Percentiles rank a stretch among this genome's conserved stretches.
Conservation (phyloP, 2,888 invertebrate genomes). For the Tillus elongatus region DNA sequence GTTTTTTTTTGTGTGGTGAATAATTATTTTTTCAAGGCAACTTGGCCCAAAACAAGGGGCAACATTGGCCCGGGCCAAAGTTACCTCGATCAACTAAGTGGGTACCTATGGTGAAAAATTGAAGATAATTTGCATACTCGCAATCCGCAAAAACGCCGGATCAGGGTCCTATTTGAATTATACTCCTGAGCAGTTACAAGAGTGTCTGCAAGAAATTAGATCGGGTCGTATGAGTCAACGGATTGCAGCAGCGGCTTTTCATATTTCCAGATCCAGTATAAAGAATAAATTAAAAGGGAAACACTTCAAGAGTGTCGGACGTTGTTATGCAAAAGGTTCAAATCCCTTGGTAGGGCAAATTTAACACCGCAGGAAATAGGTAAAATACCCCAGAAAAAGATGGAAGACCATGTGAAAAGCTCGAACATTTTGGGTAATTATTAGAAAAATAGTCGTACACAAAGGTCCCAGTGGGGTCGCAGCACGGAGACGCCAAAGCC, state of each 20-base stretch:
- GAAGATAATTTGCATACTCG: conserved; percentile 12
- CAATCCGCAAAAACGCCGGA: conserved; percentile 10
- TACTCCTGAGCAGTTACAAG: conserved; percentile 12
- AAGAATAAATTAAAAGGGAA: conserved; percentile 14
- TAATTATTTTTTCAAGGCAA: conserved; percentile 3
- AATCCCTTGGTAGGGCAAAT: too few species aligned
- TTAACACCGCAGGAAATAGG: too few species aligned
- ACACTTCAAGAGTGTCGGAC: conserved; percentile 13
- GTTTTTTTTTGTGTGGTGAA: conserved; percentile 6
- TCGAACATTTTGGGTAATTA: too few species aligned
- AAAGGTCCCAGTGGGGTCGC: too few species aligned
- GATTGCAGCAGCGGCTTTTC: conserved; percentile 13
- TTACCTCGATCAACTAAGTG: conserved; percentile 6
- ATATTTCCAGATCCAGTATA: conserved; percentile 14
- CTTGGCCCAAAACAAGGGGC: conserved; percentile 7
- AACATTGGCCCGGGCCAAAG: conserved; percentile 10
- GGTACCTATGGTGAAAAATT: too few species aligned
- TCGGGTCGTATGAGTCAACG: conserved; percentile 11
- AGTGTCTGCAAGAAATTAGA: conserved; percentile 14
- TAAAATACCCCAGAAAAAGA: too few species aligned
- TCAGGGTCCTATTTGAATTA: conserved; percentile 14
- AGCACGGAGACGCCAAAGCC: too few species aligned
- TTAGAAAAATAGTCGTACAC: too few species aligned
- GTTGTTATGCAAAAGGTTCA: too few species aligned
- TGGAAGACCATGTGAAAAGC: too few species aligned